Percentiles rank a stretch among this genome's conserved stretches.
Evolutionary conservation across 2,888 invertebrate genomes (phyloP).

Genomic region (Agelastica alni): DNA sequence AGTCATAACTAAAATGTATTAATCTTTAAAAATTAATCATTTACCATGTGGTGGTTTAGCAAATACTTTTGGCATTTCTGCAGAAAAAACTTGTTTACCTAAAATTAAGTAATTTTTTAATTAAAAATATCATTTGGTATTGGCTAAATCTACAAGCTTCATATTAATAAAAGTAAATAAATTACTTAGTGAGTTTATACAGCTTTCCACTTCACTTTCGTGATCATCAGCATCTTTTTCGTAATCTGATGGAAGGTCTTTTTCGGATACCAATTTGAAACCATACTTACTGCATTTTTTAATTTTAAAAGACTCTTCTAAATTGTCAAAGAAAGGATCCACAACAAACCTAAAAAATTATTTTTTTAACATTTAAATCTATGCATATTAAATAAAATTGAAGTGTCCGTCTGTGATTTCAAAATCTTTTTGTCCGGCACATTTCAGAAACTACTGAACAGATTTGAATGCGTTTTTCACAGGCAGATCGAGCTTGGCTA

Average conservation of each 20-base stretch:
- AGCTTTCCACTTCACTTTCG: conserved; percentile 32
- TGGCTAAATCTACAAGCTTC: too few species aligned
- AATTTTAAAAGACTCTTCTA: conserved; percentile 32
- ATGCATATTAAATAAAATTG: too few species aligned
- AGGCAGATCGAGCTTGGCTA: too few species aligned
- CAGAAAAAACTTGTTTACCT: not conserved
- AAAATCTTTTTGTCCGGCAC: too few species aligned
- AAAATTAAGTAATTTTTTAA: not conserved
- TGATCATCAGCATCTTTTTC: conserved; percentile 23
- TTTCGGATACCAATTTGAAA: conserved; percentile 32
- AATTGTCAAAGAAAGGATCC: conserved; percentile 24
- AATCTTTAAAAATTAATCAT: not conserved
- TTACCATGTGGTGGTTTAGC: not conserved
- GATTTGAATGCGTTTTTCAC: too few species aligned
- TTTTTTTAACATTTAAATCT: conserved; percentile 2
- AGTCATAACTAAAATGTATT: too few species aligned
- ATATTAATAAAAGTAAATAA: too few species aligned
- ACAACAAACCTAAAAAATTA: conserved; percentile 35
- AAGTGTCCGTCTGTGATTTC: too few species aligned
- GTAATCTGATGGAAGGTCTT: conserved; percentile 37
- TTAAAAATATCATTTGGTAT: too few species aligned
- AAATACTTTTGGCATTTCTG: not conserved
- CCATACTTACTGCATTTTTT: conserved; percentile 20
- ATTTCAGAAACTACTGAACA: too few species aligned
- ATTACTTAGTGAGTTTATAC: conserved; percentile 29